Base-by-base conservation (phyloP, 2,888 invertebrate genomes). In the Adelognathus sp. region DNA sequence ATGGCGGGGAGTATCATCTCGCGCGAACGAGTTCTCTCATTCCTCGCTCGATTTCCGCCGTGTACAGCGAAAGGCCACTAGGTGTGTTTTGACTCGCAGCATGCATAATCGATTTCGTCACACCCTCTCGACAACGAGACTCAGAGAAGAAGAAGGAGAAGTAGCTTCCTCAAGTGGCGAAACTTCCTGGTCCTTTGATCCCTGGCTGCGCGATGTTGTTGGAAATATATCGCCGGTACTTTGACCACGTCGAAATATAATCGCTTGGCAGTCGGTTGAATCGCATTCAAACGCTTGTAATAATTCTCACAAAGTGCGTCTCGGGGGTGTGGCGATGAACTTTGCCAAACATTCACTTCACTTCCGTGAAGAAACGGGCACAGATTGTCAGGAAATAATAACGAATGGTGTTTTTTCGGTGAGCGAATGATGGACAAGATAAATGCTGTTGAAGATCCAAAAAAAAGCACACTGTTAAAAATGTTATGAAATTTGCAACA, bases 171-270 rank as follows among this genome's bases (percentile, higher is more conserved):
- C 31, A 41, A 24, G 41, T 50, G 18, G 27, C 54, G 44, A 56
- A 63, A 78, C 77, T 78, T 78, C 77, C 77, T 64, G 77, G 77
- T 78, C 77, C 77, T 78, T 78, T 78, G 77, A 78, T 78, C 77
- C 63, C 63, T 2, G 31, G 58, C 46, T 66, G 36, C 36, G 36
- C 36, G n/a, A 6, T 4, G 46, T 18, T 24, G 46, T 33, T 58
- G 31, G 69, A 78, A 78, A 78, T 78, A 75, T 61, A 69, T 64
- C 56, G 31, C 73, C n/a, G 61, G 50, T 18, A 50, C 46, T 64
- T 36, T 46, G 56, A 69, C 60, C 54, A 67, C 67, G 61, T 61
- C 73, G 24, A 69, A 63, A 73, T 71, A 71, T 73, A 73, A 73
- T 78, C 31, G 50, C 18, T 46, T 69, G 3, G 64, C 36, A 18